These are phyloP conservation scores for Melanerpes aurifrons DNA, from an alignment of 2,113 vertebrate species.

Conservation along the genomic window DNA sequence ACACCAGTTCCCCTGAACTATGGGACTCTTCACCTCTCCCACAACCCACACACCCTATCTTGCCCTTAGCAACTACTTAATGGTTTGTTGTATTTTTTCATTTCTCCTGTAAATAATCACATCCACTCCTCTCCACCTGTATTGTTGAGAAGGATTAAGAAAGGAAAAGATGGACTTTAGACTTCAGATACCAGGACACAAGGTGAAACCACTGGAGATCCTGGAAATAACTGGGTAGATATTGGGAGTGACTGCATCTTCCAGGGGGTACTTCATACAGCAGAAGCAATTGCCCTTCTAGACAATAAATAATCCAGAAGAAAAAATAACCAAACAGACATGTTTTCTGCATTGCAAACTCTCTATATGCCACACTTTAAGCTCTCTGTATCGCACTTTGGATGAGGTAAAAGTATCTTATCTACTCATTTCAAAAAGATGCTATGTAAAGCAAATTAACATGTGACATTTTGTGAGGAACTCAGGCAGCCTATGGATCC, in stretches of 20 bases:
- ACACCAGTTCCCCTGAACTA: not conserved
- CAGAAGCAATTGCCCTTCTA: not conserved
- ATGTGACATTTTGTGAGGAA: not conserved
- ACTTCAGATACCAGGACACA: not conserved
- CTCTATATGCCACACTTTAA: not conserved
- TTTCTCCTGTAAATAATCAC: not conserved
- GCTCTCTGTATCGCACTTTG: not conserved
- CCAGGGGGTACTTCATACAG: accelerated
- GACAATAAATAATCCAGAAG: not conserved
- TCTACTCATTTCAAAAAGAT: not conserved
- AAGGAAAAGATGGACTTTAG: not conserved
- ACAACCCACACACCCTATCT: not conserved
- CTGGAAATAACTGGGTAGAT: not conserved
- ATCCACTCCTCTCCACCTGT: not conserved
- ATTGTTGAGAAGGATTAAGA: not conserved
- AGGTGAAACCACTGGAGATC: not conserved
- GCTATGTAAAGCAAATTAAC: not conserved
- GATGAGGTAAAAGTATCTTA: not conserved
- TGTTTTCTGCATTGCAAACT: not conserved
- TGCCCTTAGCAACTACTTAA: not conserved
- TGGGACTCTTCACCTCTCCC: not conserved
- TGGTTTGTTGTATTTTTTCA: not conserved
- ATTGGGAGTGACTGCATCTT: not conserved
- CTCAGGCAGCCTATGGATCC: no score
- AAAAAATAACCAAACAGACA: not conserved